Base-by-base conservation (phyloP, 2,113 vertebrate genomes). In the Anoura caudifer region DNA sequence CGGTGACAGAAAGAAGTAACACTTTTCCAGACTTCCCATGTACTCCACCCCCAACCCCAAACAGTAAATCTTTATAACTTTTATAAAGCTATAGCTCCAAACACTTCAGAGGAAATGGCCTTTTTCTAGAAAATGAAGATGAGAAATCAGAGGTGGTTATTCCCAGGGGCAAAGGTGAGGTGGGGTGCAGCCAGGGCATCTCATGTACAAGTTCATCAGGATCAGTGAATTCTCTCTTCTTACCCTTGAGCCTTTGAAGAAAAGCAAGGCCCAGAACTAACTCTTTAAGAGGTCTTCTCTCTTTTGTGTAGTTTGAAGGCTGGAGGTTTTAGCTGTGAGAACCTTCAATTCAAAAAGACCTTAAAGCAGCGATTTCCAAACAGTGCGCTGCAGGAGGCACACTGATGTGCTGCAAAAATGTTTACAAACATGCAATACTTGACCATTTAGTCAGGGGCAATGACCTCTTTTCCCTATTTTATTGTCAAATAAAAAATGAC, bases 271-370 rank as follows among this genome's bases (percentile, higher is more conserved):
- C 22, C 43, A 50, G 77, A 90, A 56, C 59, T 88, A 89, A 84
- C 38, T 31, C n/a, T 31, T 69, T 56, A 79, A 87, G 83, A 81
- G 28, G 28, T 89, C 61, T 63, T 86, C 28, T 84, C 47, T 69
- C 31, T 79, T 82, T 67, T n/a, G 36, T 86, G 43, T 28, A 45
- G 73, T 67, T 75, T 52, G 17, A 90, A 90, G 28, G 33, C 41
- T 92, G 13, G 50, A 94, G 85, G 72, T 79, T 96, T 89, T 70
- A 95, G 89, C 72, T 96, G 50, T 75, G 59, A 97, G 95, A 91
- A 91, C 86, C 94, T 94, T 91, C n/a, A 59, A 81, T 93, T 86
- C 61, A 85, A 95, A 96, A 69, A 80, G 52, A 81, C n/a, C 43
- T 94, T 82, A 47, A 95, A 19, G 73, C 73, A 76, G 73, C 9